A percentile compares a stretch with the other conserved stretches of the same genome.
Conservation (phyloP, 2,797 vertebrate genomes). For the Nannoperca obscura region DNA sequence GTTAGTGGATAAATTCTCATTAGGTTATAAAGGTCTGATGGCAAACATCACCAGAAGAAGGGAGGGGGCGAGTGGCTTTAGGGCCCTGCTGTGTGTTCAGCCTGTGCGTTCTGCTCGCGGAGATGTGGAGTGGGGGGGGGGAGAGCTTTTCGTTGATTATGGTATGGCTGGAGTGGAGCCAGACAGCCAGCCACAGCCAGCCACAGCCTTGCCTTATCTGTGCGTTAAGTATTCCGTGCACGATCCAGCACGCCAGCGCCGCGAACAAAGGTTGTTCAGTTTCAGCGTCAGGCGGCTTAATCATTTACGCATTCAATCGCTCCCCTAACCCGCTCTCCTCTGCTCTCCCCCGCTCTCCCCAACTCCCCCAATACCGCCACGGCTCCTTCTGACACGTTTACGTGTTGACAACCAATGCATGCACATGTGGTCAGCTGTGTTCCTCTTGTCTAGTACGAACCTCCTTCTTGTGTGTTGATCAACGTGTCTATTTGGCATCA, state of each 20-base stretch:
- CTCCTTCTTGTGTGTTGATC: not conserved
- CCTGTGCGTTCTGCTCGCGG: slow-evolving; percentile 21
- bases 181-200: slow-evolving; percentile 66
- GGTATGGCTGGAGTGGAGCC: slow-evolving; percentile 64
- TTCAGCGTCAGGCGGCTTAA: slow-evolving; percentile 80
- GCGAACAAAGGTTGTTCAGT: slow-evolving; percentile 89
- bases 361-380: slow-evolving; percentile 47
- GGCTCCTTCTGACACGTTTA: slow-evolving; percentile 24
- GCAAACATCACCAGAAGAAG: not conserved
- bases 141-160: slow-evolving; percentile 61
- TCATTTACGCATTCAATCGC: slow-evolving; percentile 84
- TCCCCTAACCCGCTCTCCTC: slow-evolving; percentile 71
- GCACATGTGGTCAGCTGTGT: not conserved
- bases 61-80: slow-evolving; percentile 23
- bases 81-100: slow-evolving; percentile 27
- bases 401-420: slow-evolving; percentile 22
- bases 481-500: not conserved
- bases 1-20: not conserved
- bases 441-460: not conserved
- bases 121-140: slow-evolving; percentile 38
- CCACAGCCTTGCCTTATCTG: slow-evolving; percentile 66
- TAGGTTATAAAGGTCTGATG: not conserved
- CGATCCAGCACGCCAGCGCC: slow-evolving; percentile 79
- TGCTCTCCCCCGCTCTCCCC: slow-evolving; percentile 55
- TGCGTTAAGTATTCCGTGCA: slow-evolving; percentile 86